Base-by-base conservation (phyloP, 2,888 invertebrate species). In the Amphipoea lucens region DNA sequence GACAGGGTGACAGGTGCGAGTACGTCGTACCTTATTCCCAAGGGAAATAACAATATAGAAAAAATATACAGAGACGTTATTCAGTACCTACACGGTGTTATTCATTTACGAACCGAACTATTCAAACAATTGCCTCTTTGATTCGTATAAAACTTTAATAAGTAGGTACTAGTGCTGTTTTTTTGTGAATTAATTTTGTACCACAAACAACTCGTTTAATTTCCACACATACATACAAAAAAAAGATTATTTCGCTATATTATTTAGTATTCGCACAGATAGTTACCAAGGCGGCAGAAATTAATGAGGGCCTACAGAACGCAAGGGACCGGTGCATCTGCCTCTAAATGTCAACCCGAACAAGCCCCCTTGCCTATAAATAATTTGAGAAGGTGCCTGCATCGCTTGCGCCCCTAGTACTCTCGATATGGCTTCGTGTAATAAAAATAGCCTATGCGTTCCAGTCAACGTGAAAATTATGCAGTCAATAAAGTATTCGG, bases 291-390 rank as follows among this genome's bases (percentile, higher is more conserved):
- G 92, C 91, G 90, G 92, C 92, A 94, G 93, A 95, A 94, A 95
- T 95, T 95, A 95, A 95, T 94, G 92, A 93, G 92, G 92, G 94
- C 91, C 87, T 90, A 90, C 89, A 89, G 90, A 90, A 91, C 91
- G 91, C 92, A 89, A 86, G 85, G 85, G 87, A 85, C 89, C 85
- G 84, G 85, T 90, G 90, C 96, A 95, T 96, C 95, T 95, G 95
- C 95, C 90, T 93, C 92, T 95, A 95, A 96, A 96, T 96, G 95
- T 95, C 96, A 96, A 95, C 93, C 92, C 90, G 91, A 92, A 93
- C 94, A 91, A 92, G 94, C 93, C 91, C 91, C 90, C 87, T 87
- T 89, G 92, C 93, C 94, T 95, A 95, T 95, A 95, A 95, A 95
- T 96, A 95, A 96, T 96, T 95, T 95, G 94, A 94, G 95, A 90